phyloP scores from a whole-genome alignment of 2,888 invertebrate genomes.

The Hyposoter didymator region DNA sequence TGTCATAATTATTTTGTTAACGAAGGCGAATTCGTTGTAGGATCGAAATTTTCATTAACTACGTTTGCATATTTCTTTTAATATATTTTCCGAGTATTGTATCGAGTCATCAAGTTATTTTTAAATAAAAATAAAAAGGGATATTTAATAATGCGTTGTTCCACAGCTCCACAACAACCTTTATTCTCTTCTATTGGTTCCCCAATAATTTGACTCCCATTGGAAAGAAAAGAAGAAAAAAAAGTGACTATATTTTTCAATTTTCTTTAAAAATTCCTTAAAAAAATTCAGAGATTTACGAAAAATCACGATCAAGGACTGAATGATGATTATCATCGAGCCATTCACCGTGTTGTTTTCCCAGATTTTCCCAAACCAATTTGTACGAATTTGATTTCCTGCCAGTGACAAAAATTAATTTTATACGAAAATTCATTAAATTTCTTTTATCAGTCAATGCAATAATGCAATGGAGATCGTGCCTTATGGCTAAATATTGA shows the following conservation, averaged over 20 bases:
- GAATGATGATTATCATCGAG: neutral
- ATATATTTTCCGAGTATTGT: conserved; percentile 75
- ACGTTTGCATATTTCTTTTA: conserved; percentile 64
- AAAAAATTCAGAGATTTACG: neutral
- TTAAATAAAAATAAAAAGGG: conserved; percentile 79
- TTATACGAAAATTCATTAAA: neutral
- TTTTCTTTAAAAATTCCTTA: neutral
- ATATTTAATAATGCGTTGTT: conserved; percentile 67
- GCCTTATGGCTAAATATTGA: conserved; percentile 58
- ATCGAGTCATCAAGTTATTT: conserved; percentile 75
- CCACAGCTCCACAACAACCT: neutral
- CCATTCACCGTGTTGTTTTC: neutral
- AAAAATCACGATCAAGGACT: neutral
- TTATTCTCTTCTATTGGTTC: neutral
- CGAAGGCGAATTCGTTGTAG: neutral
- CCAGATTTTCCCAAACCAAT: neutral
- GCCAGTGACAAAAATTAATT: neutral
- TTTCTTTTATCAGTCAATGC: conserved; percentile 61
- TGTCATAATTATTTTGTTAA: neutral
- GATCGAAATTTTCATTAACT: conserved; percentile 28
- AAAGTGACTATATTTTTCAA: no score
- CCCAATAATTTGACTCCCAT: neutral
- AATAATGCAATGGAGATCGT: conserved; percentile 56
- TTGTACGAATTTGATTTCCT: neutral
- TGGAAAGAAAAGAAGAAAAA: neutral